A percentile compares a stretch with the other conserved stretches of the same genome.
Conservation (phyloP, 2,797 vertebrate genomes). For the Melanotaenia trifasciata region DNA sequence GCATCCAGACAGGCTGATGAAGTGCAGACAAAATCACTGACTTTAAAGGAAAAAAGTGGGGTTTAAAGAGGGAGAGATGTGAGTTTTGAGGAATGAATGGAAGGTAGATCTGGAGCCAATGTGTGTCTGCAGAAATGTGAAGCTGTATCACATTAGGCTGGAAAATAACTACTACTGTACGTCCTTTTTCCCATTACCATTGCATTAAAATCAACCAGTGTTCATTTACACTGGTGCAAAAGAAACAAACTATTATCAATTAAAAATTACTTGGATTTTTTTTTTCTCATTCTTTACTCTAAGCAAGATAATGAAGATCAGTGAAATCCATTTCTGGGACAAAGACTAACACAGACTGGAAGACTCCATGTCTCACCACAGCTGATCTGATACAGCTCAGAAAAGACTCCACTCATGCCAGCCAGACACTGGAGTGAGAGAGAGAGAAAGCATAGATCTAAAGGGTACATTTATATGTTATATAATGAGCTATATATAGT, state of each 20-base stretch:
- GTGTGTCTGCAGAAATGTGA: slow-evolving; percentile 15
- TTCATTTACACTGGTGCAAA: neutral
- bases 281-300: slow-evolving; percentile 13
- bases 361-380: slow-evolving; percentile 78
- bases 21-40: neutral
- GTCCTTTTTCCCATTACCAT: neutral
- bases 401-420: slow-evolving; percentile 63
- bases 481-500: slow-evolving; percentile 63
- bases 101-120: slow-evolving; percentile 1
- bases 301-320: slow-evolving; percentile 14
- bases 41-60: neutral
- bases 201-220: neutral
- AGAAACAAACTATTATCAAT: neutral
- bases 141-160: neutral
- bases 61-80: slow-evolving; percentile 2
- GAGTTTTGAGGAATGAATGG: slow-evolving; percentile 3
- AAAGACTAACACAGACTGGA: slow-evolving; percentile 67
- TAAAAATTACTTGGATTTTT: neutral
- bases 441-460: slow-evolving; percentile 39
- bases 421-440: slow-evolving; percentile 58
- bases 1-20: neutral
- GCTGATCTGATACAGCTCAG: slow-evolving; percentile 75
- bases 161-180: neutral
- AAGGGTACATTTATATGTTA: slow-evolving; percentile 58
- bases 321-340: slow-evolving; percentile 40